A percentile compares a stretch with the other conserved stretches of the same genome.
Conservation (phyloP, 2,888 invertebrate genomes). For the Xanthorhoe spadicearia region DNA sequence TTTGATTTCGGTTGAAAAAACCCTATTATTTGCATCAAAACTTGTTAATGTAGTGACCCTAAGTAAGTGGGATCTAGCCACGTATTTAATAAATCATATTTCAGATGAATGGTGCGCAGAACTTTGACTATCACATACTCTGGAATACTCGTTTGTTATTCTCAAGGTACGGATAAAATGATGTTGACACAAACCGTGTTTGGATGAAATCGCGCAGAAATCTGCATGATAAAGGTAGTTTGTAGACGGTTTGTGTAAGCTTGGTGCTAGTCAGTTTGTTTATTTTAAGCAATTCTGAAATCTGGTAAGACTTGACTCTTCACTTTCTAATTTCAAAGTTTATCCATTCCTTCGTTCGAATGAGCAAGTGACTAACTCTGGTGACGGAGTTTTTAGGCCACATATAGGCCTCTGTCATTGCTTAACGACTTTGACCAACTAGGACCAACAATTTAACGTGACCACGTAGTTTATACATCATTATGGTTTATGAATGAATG, state of each 20-base stretch:
- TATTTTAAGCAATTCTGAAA: background rate
- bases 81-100: constrained; percentile 50
- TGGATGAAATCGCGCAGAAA: constrained; percentile 14
- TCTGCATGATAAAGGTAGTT: constrained; percentile 11
- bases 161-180: constrained; percentile 18
- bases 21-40: background rate
- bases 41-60: constrained; percentile 18
- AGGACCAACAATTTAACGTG: no score
- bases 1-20: no score
- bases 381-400: no score
- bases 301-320: background rate
- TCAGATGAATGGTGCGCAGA: constrained; percentile 40
- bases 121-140: constrained; percentile 33
- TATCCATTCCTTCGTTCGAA: no score
- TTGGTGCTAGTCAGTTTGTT: background rate
- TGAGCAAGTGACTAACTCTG: no score
- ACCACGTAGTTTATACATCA: no score
- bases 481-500: no score
- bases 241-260: constrained; percentile 2
- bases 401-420: no score
- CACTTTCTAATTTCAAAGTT: no score
- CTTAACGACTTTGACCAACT: no score
- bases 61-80: constrained; percentile 25
- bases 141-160: constrained; percentile 36
- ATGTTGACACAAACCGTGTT: constrained; percentile 17